These are phyloP conservation scores for Patagioenas fasciata DNA, from an alignment of 2,113 vertebrate species.

Conservation along the genomic window DNA sequence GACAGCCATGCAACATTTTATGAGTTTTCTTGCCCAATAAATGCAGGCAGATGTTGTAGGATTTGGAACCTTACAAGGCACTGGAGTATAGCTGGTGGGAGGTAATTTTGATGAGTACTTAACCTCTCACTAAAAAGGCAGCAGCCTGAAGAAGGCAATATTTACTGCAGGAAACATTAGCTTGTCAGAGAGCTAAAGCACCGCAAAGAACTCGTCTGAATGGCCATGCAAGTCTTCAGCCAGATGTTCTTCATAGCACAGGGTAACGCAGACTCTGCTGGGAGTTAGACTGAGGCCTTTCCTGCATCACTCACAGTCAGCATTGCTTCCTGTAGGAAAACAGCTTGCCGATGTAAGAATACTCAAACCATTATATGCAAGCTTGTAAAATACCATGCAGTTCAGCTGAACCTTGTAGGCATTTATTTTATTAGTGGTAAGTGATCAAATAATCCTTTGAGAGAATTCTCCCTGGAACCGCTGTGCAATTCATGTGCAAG, in stretches of 20 bases:
- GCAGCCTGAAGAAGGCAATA: constrained; percentile 63
- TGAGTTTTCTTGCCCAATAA: constrained; percentile 47
- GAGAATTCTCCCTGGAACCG: not conserved
- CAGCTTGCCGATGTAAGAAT: not conserved
- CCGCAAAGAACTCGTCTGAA: not conserved
- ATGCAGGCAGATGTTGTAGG: constrained; percentile 59
- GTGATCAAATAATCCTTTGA: constrained; percentile 30
- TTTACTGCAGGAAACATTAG: constrained; percentile 73
- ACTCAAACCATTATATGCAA: not conserved
- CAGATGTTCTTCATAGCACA: constrained; percentile 41
- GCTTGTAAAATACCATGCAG: constrained; percentile 9
- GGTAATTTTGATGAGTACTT: constrained; percentile 66
- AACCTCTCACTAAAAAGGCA: constrained; percentile 72
- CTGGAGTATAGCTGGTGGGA: constrained; percentile 56
- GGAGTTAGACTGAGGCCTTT: not conserved
- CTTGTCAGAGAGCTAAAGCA: constrained; percentile 41
- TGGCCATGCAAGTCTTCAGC: not conserved
- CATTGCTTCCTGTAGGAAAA: constrained; percentile 30
- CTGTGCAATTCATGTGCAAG: not conserved
- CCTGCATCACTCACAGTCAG: constrained; percentile 4
- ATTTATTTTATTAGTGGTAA: constrained; percentile 17
- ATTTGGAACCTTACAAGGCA: constrained; percentile 63
- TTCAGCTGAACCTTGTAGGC: constrained; percentile 23
- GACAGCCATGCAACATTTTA: constrained; percentile 58
- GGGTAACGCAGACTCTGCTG: not conserved